Evolutionary conservation across 2,888 invertebrate species (phyloP).

Genomic region (Diachrysia chrysitis): DNA sequence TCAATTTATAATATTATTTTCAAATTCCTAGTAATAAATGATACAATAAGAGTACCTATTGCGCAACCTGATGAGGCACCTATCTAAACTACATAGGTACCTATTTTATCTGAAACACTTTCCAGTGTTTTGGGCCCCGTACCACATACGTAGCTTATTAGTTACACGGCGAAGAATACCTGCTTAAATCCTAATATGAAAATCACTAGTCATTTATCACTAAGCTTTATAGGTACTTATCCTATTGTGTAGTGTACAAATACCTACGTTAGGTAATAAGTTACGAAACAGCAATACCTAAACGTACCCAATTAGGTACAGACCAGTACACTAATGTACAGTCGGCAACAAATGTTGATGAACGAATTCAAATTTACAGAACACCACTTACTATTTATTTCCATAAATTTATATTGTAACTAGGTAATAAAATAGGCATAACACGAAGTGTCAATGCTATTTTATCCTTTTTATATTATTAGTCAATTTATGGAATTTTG

Average conservation of each 20-base stretch:
- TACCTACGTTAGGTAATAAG: constrained; percentile 32
- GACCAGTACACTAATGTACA: neutral
- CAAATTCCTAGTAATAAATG: too few species aligned
- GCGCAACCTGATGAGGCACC: neutral
- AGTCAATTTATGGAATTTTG: too few species aligned
- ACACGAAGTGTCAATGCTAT: too few species aligned
- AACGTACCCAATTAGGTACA: constrained; percentile 16
- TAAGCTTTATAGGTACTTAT: constrained; percentile 61
- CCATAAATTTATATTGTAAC: too few species aligned
- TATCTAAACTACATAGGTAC: neutral
- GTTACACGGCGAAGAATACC: constrained; percentile 56
- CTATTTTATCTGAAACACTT: constrained; percentile 74
- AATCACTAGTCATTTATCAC: constrained; percentile 55
- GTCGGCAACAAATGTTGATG: too few species aligned
- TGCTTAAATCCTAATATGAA: constrained; percentile 57
- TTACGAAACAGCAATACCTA: constrained; percentile 46
- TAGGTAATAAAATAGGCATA: too few species aligned
- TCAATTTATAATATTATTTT: too few species aligned
- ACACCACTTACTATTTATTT: too few species aligned
- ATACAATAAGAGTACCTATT: neutral
- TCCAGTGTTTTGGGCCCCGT: constrained; percentile 75
- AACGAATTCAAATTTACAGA: too few species aligned
- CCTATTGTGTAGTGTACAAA: constrained; percentile 58
- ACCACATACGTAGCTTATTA: constrained; percentile 37
- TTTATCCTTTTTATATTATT: too few species aligned